phyloP scores from a whole-genome alignment of 2,888 invertebrate species.

The Morpho achilles region DNA sequence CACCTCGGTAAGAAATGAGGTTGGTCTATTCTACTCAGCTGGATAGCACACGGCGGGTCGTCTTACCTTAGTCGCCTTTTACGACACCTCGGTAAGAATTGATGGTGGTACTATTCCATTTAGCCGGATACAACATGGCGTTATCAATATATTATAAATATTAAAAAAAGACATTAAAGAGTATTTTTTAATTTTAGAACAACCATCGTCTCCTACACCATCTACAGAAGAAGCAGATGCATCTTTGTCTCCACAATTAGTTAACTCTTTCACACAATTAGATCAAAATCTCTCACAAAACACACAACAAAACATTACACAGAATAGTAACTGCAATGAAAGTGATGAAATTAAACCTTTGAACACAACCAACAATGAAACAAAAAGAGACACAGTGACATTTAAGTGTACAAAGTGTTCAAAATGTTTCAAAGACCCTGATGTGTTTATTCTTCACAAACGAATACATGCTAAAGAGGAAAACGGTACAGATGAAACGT shows the following conservation, averaged over 20 bases:
- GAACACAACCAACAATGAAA: constrained; percentile 7
- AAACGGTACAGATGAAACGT: constrained; percentile 46
- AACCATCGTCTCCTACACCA: constrained; percentile 6
- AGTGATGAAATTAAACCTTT: neutral
- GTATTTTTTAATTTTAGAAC: constrained; percentile 9
- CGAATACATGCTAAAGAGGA: constrained; percentile 44
- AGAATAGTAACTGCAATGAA: constrained; percentile 5
- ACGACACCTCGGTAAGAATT: no score
- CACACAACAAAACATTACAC: neutral
- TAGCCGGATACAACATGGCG: no score
- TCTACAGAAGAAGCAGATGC: constrained; percentile 21
- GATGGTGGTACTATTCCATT: no score
- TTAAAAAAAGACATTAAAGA: neutral
- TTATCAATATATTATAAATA: no score
- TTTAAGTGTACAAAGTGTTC: constrained; percentile 59
- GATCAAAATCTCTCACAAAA: constrained; percentile 10
- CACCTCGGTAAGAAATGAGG: no score
- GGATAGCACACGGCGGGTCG: no score
- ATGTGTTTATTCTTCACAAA: constrained; percentile 59
- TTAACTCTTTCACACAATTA: constrained; percentile 18
- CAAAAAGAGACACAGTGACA: constrained; percentile 38
- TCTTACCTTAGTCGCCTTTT: no score
- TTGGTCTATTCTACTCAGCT: no score
- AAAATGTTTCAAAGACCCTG: constrained; percentile 70
- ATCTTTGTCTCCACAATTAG: constrained; percentile 10